These are phyloP conservation scores for Liasis olivaceus DNA, from an alignment of 2,797 vertebrate genomes.

Conservation along the genomic window DNA sequence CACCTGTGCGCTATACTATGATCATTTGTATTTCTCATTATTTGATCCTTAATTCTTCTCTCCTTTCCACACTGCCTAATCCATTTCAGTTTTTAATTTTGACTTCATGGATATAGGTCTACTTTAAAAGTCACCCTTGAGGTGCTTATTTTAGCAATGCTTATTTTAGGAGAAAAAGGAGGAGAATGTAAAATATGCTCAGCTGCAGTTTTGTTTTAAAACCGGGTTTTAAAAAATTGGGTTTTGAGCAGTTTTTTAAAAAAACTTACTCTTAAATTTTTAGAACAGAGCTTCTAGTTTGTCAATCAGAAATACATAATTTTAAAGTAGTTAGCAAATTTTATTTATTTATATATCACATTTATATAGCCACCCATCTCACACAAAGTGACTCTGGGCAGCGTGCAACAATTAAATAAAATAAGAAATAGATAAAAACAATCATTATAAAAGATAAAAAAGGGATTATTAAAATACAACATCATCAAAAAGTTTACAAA, in stretches of 20 bases:
- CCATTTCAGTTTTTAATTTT: neutral
- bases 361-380: no score
- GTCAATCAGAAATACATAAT: neutral
- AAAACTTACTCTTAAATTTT: neutral
- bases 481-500: no score
- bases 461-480: no score
- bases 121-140: neutral
- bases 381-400: no score
- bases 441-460: no score
- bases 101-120: neutral
- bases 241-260: constrained; percentile 7
- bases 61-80: neutral
- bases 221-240: neutral
- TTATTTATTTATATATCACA: no score
- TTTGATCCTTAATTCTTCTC: neutral
- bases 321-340: neutral
- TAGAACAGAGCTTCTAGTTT: neutral
- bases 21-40: neutral
- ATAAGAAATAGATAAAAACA: no score
- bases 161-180: neutral
- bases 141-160: neutral
- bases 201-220: constrained; percentile 15
- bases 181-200: neutral
- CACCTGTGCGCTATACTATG: neutral
- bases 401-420: no score